Conservation (phyloP, 2,113 vertebrate genomes). For the Siniperca knerii region DNA sequence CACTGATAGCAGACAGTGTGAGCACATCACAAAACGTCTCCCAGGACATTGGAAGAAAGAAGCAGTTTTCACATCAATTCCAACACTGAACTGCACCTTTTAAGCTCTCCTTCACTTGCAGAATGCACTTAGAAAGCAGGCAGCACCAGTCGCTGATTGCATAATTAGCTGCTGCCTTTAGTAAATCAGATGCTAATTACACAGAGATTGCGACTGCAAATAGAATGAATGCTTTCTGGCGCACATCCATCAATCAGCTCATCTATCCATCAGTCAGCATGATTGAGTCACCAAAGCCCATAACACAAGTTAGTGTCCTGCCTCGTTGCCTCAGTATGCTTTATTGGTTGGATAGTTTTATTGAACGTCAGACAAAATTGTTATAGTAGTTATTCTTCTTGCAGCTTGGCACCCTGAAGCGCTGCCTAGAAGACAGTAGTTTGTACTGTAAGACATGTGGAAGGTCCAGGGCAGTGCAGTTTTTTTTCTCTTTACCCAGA, state of each 20-base stretch:
- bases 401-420: conserved; percentile 4
- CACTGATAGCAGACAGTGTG: not conserved
- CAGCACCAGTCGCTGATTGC: conserved; percentile 54
- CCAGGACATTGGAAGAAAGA: conserved; percentile 5
- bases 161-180: conserved; percentile 56
- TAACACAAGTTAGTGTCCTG: conserved; percentile 5
- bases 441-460: not conserved
- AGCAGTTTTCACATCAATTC: conserved; percentile 30
- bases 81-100: conserved; percentile 25
- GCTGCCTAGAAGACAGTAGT: not conserved
- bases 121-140: not conserved
- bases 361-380: conserved; percentile 13
- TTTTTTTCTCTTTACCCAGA: not conserved
- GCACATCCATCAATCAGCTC: conserved; percentile 48
- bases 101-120: conserved; percentile 1
- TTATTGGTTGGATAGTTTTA: conserved; percentile 9
- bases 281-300: conserved; percentile 10
- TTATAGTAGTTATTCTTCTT: not conserved
- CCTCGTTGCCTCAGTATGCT: conserved; percentile 13
- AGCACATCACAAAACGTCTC: conserved; percentile 32
- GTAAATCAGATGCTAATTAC: conserved; percentile 70
- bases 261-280: conserved; percentile 38
- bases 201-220: conserved; percentile 55
- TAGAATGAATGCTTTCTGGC: conserved; percentile 31
- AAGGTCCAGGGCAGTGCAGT: not conserved